Evolutionary conservation across 2,113 vertebrate species (phyloP), one percentile per base, ranked within the genome.

Genomic region (Pelusios castaneus): DNA sequence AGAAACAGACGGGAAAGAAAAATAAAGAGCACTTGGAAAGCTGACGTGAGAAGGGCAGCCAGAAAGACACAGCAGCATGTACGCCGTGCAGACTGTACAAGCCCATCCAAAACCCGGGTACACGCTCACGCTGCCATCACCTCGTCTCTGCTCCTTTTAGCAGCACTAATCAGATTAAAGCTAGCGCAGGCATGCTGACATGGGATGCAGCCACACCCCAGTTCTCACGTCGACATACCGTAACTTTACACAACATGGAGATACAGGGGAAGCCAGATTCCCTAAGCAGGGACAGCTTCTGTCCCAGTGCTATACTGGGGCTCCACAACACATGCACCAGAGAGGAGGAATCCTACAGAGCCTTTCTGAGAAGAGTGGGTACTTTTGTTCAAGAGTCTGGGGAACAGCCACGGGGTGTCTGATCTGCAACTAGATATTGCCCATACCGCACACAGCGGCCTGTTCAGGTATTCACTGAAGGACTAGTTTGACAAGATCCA

Each of bases 1-100:
- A 90, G 8, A 97, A 96, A 79, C 12, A 97, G 54, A 95, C 58
- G 87, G 92, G 95, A 87, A 85, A 22, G 85, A 51, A 55, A 85
- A 82, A 90, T 67, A 52, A 76, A 84, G 34, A 3, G 41, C 34
- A 41, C 10, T 27, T 67, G 13, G 52, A 58, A 21, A 45, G 29
- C 22, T 17, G 11, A 5, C 27, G 25, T 5, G 67, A 54, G 29
- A 31, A 60, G 58, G 43, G n/a, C 34, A n/a, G n/a, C 63, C n/a
- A 70, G 8, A 19, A 70, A 38, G n/a, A 70, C 1, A 6, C 63
- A 70, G n/a, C 34, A 70, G 17, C 17, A 34, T 27, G 31, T 14
- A 58, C 56, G 13, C 22, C 7, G 27, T 1, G 16, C 63, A 67
- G 60, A 14, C 60, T 21, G 38, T 21, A 38, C 19, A n/a, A 22